Evolutionary conservation across 37 sponge, comb jelly and placozoan species (phyloP), one percentile per base, ranked within the genome.

Genomic region (Geodia barretti): DNA sequence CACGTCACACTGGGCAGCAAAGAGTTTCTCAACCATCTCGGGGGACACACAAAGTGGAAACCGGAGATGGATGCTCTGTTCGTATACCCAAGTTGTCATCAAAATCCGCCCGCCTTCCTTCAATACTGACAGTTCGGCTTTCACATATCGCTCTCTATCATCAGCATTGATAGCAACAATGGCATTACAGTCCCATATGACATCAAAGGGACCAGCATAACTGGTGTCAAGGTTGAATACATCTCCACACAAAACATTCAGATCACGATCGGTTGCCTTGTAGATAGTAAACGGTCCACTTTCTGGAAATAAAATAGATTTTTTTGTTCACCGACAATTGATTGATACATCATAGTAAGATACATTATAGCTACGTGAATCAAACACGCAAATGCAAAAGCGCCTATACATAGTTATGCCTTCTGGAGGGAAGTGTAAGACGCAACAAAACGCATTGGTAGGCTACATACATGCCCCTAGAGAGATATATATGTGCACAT

Each of bases 151-250:
- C 59, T 71, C 33, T 77, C 91, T 76, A 35, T 85, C 78, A 14
- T 32, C 21, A 4, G 70, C 68, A 77, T 78, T 77, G 36, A 82
- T 30, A 1, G 84, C 92, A 41, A 76, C 84, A 39, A 91, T 33
- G 23, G 87, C 75, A 67, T 78, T 68, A 47, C 78, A 58, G 25
- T 91, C 92, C 92, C 92, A 91, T 1, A 83, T 42, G 54, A 65
- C 84, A 82, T 91, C 92, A 91, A 91, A 91, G 1, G 11, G 72
- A 26, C 82, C 91, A 17, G 65, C 17, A 30, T 64, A 30, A 20
- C 67, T 64, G 23, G 82, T 32, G 25, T 75, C 54, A 29, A 62
- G 24, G 7, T 86, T 70, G 63, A 83, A 83, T 11, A 84, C 23
- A 68, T 91, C 84, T 33, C 92, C 87, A 40, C 40, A 54, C 29